Conservation (phyloP, 2,797 vertebrate species). For the Lepidocolaptes lacrymiger region DNA sequence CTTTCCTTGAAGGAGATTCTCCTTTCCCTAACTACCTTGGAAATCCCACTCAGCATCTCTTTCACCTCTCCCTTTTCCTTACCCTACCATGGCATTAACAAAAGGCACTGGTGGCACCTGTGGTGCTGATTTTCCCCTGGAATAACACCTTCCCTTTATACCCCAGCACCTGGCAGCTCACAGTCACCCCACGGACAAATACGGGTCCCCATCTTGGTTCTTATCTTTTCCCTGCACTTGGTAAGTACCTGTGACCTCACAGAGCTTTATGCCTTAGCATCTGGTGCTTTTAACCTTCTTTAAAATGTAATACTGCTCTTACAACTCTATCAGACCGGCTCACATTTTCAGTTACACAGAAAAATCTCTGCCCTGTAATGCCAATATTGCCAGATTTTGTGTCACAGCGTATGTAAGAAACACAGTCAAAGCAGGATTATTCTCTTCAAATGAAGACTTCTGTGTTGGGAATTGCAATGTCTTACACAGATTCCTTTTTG, state of each 20-base stretch:
- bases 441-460: neutral
- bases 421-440: neutral
- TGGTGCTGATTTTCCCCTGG: neutral
- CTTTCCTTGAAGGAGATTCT: neutral
- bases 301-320: neutral
- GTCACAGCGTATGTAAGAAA: neutral
- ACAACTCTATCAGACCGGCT: neutral
- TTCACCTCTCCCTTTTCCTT: neutral
- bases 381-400: neutral
- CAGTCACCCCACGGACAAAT: neutral
- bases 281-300: neutral
- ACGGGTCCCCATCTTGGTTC: neutral
- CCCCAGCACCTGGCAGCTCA: neutral
- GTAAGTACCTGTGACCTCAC: neutral
- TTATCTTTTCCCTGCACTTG: neutral
- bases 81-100: neutral
- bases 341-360: neutral
- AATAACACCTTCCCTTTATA: neutral
- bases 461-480: neutral
- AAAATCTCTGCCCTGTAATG: neutral
- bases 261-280: neutral
- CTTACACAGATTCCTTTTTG: neutral
- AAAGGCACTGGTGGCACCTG: neutral
- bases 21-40: neutral
- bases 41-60: neutral